Evolutionary conservation across 2,113 vertebrate species (phyloP).

Genomic region (Callithrix jacchus): DNA sequence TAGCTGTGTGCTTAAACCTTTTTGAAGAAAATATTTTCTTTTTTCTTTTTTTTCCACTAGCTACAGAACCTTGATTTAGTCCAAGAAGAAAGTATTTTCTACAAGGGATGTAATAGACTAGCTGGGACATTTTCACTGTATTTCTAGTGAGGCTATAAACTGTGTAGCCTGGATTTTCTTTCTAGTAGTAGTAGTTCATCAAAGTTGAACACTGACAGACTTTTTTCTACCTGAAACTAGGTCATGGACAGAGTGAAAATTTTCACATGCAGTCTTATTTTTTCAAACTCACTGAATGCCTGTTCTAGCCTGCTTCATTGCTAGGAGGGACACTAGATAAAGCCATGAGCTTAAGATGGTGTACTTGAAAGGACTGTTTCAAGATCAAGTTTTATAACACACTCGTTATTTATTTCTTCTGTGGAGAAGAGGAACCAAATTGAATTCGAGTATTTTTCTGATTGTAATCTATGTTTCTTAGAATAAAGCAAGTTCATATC

Average conservation of each 20-base stretch:
- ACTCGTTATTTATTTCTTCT: slow-evolving; percentile 37
- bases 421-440: slow-evolving; percentile 45
- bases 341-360: neutral
- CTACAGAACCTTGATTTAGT: too few species aligned
- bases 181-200: slow-evolving; percentile 6
- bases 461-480: slow-evolving; percentile 67
- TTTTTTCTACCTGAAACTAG: slow-evolving; percentile 45
- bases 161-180: slow-evolving; percentile 19
- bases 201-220: slow-evolving; percentile 39
- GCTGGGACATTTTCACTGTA: neutral
- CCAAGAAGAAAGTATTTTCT: slow-evolving; percentile 26
- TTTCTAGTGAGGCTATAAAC: slow-evolving; percentile 20
- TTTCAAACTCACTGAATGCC: slow-evolving; percentile 12
- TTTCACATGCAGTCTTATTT: neutral
- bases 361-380: slow-evolving; percentile 45
- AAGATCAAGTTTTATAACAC: slow-evolving; percentile 46
- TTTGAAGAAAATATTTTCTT: slow-evolving; percentile 32
- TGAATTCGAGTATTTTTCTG: slow-evolving; percentile 69
- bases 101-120: neutral
- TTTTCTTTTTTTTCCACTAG: too few species aligned
- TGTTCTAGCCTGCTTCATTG: neutral
- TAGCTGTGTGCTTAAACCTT: neutral
- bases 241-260: neutral
- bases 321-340: slow-evolving; percentile 32
- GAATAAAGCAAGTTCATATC: slow-evolving; percentile 59